A percentile compares a stretch with the other conserved stretches of the same genome.
Conservation (phyloP, 2,888 invertebrate genomes). For the Bibio marci region DNA sequence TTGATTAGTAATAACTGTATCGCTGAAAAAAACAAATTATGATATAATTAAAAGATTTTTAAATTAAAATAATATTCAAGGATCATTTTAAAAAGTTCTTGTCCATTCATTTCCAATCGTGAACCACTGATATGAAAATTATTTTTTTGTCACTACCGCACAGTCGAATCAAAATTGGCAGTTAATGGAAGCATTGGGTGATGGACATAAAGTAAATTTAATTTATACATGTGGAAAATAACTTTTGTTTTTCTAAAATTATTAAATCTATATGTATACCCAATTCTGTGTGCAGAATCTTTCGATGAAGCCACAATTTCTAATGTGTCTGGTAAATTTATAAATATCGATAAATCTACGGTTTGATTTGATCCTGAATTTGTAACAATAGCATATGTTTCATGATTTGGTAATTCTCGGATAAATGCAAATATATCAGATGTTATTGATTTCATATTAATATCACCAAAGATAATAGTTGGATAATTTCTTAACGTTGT, state of each 20-base stretch:
- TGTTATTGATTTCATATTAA: slow-evolving; percentile 19
- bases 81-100: too few relatives aligned
- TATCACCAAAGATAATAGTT: slow-evolving; percentile 24
- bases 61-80: too few relatives aligned
- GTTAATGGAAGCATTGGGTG: too few relatives aligned
- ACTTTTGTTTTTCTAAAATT: too few relatives aligned
- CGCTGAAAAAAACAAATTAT: slow-evolving; percentile 1
- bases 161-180: too few relatives aligned
- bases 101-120: too few relatives aligned
- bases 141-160: too few relatives aligned
- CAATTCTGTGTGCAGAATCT: slow-evolving; percentile 1
- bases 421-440: slow-evolving; percentile 10
- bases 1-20: not conserved
- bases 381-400: slow-evolving; percentile 28
- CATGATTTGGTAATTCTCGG: slow-evolving; percentile 10
- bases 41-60: not conserved
- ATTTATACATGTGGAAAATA: too few relatives aligned
- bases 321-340: slow-evolving; percentile 29
- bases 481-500: slow-evolving; percentile 31
- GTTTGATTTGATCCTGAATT: slow-evolving; percentile 24
- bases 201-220: too few relatives aligned
- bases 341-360: slow-evolving; percentile 28
- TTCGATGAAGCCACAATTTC: slow-evolving; percentile 19
- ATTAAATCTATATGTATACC: too few relatives aligned
- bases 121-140: too few relatives aligned